Percentiles rank a stretch among this genome's conserved stretches.
Evolutionary conservation across 2,888 invertebrate species (phyloP).

Genomic region (Sminthurinus aureus): DNA sequence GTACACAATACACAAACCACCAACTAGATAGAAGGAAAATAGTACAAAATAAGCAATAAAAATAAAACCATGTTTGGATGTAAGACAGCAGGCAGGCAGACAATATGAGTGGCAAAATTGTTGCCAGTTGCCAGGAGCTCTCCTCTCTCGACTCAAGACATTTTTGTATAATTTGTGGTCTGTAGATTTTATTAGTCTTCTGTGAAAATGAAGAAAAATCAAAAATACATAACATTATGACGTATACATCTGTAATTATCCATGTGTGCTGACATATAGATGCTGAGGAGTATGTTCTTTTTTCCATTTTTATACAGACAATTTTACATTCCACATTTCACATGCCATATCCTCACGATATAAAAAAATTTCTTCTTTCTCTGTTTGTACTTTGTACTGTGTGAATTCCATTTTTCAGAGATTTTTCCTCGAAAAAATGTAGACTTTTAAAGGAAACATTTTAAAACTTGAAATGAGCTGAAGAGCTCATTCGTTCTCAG

Average conservation of each 20-base stretch:
- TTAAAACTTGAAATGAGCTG: too few species aligned
- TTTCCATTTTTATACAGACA: not conserved
- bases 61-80: slow-evolving; percentile 15
- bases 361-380: not conserved
- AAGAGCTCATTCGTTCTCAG: not conserved
- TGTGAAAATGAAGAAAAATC: not conserved
- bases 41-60: not conserved
- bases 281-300: not conserved
- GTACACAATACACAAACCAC: not conserved
- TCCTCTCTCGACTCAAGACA: not conserved
- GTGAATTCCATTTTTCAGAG: too few species aligned
- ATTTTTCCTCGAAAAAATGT: not conserved
- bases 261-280: not conserved
- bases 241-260: not conserved
- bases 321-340: not conserved
- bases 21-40: not conserved
- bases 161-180: too few species aligned
- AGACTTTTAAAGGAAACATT: not conserved
- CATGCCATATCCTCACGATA: not conserved
- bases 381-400: too few species aligned
- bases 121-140: not conserved
- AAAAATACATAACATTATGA: not conserved
- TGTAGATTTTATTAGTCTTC: not conserved
- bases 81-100: not conserved
- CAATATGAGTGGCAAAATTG: not conserved